Base-by-base conservation (phyloP, 2,888 invertebrate genomes). In the Liopterus haemorrhoidalis region DNA sequence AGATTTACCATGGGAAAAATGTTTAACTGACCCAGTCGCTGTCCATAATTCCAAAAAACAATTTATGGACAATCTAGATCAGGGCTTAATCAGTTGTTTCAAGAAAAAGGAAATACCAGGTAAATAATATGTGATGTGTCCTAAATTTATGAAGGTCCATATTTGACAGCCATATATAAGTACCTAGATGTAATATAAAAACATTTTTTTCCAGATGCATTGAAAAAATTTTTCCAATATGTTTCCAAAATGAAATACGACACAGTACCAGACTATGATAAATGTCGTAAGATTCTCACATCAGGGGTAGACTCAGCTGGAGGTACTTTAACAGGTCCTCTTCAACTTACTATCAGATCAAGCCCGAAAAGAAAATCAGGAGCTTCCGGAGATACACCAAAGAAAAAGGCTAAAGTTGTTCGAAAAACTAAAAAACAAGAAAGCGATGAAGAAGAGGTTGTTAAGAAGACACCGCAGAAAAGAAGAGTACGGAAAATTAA, bases 1-100 rank as follows among this genome's bases (percentile, higher is more conserved):
- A 0, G 72, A 73, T 49, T 70, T 96, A 52, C 94, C 94, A 0
- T 96, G 95, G 95, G 84, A 87, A 60, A 75, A 74, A 35, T 69
- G 76, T 5, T 67, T 88, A 9, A 69, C 72, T 14, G 71, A 75
- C 52, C 78, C 81, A 0, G 63, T 68, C 19, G 67, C 67, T 1
- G 85, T 86, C 0, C 84, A 87, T 56, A 72, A 73, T 49, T 69
- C 76, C 54, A 89, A 89, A 61, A 81, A 82, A 51, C 68, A 73
- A 15, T 77, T 81, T 54, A 81, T 88, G 76, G 68, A 70, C 2
- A 70, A 79, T 57, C 64, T 78, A 2, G 54, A 61, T 2, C 53
- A 50, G 24, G 69, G 72, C 51, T 57, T 74, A 33, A 66, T 66
- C 28, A 61, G 64, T n/a, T 68, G 70, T 56, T 72, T 73, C 52